Evolutionary conservation across 2,797 vertebrate species (phyloP).

Genomic region (Ctenosaura bakeri): DNA sequence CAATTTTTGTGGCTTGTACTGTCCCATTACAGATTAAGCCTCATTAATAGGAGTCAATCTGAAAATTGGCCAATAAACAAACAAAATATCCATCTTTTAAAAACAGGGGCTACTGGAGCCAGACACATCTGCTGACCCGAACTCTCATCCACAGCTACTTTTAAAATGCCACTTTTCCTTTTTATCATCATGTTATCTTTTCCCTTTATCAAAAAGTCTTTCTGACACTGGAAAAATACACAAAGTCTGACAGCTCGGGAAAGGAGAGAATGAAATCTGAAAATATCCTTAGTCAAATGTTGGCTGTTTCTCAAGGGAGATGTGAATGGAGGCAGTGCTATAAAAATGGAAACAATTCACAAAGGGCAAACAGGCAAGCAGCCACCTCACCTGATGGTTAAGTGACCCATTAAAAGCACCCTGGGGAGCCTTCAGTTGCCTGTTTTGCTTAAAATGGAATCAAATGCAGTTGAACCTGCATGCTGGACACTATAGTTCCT

Average conservation of each 20-base stretch:
- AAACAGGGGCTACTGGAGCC: neutral
- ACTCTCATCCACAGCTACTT: conserved; percentile 51
- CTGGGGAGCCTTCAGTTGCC: conserved; percentile 60
- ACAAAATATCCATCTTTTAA: neutral
- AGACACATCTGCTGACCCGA: neutral
- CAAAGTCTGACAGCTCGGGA: conserved; percentile 66
- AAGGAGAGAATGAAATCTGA: conserved; percentile 55
- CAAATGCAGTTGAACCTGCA: conserved; percentile 56
- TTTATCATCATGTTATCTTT: conserved; percentile 69
- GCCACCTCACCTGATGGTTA: conserved; percentile 58
- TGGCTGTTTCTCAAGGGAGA: conserved; percentile 56
- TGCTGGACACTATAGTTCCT: neutral
- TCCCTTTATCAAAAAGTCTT: conserved; percentile 68
- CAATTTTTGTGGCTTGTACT: neutral
- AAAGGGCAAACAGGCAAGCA: conserved; percentile 40
- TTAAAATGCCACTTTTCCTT: conserved; percentile 47
- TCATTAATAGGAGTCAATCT: neutral
- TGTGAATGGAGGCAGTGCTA: conserved; percentile 43
- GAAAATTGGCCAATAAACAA: neutral
- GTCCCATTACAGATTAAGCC: neutral
- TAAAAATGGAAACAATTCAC: conserved; percentile 62
- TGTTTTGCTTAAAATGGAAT: conserved; percentile 66
- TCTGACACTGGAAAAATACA: conserved; percentile 72
- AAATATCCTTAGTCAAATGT: conserved; percentile 52
- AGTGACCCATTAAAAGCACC: conserved; percentile 64